Percentiles rank a stretch among this genome's conserved stretches.
phyloP scores from a whole-genome alignment of 2,113 vertebrate genomes.

The Puma concolor region DNA sequence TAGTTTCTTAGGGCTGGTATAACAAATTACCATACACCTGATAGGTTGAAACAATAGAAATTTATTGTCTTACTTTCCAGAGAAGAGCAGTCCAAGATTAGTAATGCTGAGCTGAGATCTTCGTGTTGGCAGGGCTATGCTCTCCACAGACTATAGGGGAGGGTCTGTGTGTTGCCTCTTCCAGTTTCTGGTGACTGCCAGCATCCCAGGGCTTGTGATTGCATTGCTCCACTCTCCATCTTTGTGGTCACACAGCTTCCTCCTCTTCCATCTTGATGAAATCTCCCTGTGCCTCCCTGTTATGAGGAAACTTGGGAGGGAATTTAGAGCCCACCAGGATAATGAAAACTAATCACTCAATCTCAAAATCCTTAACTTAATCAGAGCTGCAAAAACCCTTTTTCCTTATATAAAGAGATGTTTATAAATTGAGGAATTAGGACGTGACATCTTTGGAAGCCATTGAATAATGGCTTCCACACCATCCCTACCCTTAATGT shows the following conservation, averaged over 20 bases:
- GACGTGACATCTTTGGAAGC: not conserved
- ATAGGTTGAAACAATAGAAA: not conserved
- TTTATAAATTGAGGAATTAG: not conserved
- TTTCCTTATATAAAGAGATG: not conserved
- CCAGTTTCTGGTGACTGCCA: not conserved
- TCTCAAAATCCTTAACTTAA: not conserved
- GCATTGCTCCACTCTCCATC: not conserved
- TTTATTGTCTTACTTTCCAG: not conserved
- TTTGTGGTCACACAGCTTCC: not conserved
- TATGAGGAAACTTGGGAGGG: not conserved
- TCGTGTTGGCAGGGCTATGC: rapidly evolving
- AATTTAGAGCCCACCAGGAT: not conserved
- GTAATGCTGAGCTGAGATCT: not conserved
- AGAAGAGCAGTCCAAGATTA: not conserved
- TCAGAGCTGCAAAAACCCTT: not conserved
- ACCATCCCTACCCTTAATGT: not conserved
- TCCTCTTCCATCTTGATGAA: not conserved
- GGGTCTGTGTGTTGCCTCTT: not conserved
- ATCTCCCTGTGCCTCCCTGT: not conserved
- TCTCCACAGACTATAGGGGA: not conserved
- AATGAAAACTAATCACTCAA: not conserved
- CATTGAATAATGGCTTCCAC: not conserved
- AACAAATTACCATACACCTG: not conserved
- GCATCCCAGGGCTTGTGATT: not conserved
- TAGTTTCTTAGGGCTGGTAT: not conserved